Base-by-base conservation (phyloP, 2,888 invertebrate species). In the Dorcus hopei region DNA sequence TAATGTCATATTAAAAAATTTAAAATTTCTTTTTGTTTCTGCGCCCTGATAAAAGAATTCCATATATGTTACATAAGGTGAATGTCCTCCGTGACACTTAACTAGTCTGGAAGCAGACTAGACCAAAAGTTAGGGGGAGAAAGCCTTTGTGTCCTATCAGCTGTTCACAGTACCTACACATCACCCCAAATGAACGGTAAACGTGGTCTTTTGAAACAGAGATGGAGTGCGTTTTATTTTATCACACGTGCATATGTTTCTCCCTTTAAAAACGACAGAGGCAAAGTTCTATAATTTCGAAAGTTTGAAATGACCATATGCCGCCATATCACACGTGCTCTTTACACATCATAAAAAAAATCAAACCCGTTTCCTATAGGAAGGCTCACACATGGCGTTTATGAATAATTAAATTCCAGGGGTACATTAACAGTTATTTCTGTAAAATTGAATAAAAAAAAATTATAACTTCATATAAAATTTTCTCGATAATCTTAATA, bases 91-190 rank as follows among this genome's bases (percentile, higher is more conserved):
- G 45, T 57, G 59, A 50, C 59, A 63, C 64, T 64, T 62, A 64
- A 60, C 64, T 63, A 65, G 61, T 60, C 58, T 58, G 58, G 63
- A 58, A 58, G 52, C 55, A 52, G 58, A 53, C 57, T 57, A 63
- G 63, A 58, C 58, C 40, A 55, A 61, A 63, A 65, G 61, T 61
- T 59, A 62, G 65, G 65, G 66, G 65, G 64, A 61, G 58, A 48
- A 61, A 45, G 58, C 63, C 57, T 61, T 67, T 64, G 66, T 66
- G 57, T 65, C 60, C 53, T 61, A 65, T 68, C 69, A 69, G 69
- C 69, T 69, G 69, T 67, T 67, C 26, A 33, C 26, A 33, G 26
- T 33, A 33, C 7, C 26, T 33, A 33, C 58, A 50, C 52, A 43
- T 45, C 57, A 61, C 61, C 61, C 58, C 56, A 33, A 33, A 33